Evolutionary conservation across 2,888 invertebrate genomes (phyloP).

Genomic region (Hydrotaea cyrtoneurina): DNA sequence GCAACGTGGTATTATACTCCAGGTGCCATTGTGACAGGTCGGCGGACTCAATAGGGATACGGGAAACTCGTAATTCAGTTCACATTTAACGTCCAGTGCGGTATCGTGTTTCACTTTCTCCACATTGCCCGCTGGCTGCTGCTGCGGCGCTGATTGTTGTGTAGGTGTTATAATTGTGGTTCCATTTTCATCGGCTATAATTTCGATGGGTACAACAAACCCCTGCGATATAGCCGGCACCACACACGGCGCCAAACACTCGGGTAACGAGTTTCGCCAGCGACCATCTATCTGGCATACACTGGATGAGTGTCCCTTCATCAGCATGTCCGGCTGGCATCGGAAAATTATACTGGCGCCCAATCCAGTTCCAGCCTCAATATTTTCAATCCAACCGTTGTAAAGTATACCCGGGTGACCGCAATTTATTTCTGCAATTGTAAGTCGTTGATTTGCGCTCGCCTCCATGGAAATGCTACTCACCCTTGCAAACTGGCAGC

Average conservation of each 20-base stretch:
- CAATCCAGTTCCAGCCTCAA: conserved; percentile 92
- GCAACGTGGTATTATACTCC: conserved; percentile 95
- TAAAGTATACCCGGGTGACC: conserved; percentile 95
- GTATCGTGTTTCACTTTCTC: conserved; percentile 85
- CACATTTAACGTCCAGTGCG: conserved; percentile 89
- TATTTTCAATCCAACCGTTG: conserved; percentile 97
- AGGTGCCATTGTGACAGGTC: conserved; percentile 96
- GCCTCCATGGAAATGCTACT: conserved; percentile 38
- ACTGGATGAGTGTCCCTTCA: conserved; percentile 93
- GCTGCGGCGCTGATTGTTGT: conserved; percentile 71
- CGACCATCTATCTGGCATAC: conserved; percentile 96
- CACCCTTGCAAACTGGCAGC: conserved; percentile 96
- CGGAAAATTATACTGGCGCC: conserved; percentile 96
- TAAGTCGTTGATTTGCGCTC: conserved; percentile 46
- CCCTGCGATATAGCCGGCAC: conserved; percentile 94
- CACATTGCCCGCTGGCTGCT: conserved; percentile 79
- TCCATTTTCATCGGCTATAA: conserved; percentile 78
- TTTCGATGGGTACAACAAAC: conserved; percentile 84
- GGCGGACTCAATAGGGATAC: conserved; percentile 87
- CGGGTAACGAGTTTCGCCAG: conserved; percentile 96
- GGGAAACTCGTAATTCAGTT: conserved; percentile 92
- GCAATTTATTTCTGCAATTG: conserved; percentile 94
- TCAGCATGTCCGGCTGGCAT: conserved; percentile 94
- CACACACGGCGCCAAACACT: conserved; percentile 96
- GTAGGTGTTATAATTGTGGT: conserved; percentile 79